A percentile compares a stretch with the other conserved stretches of the same genome.
These are phyloP conservation scores for Pluvianellus socialis DNA, from an alignment of 2,113 vertebrate species.

Conservation along the genomic window DNA sequence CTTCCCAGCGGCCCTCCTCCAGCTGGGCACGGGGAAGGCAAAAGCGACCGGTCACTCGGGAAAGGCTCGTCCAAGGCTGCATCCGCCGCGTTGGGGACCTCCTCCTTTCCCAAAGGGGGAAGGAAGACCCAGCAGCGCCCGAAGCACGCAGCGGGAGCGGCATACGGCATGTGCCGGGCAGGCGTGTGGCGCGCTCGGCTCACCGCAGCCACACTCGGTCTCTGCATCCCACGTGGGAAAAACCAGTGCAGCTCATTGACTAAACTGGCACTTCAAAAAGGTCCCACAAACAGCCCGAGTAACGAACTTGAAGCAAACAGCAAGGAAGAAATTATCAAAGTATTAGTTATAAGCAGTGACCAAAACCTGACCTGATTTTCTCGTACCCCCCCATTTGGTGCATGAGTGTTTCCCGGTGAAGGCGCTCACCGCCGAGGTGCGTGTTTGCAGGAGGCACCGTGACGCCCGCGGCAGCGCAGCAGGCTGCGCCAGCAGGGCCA, in stretches of 20 bases:
- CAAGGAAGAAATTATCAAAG: neutral
- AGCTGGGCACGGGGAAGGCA: neutral
- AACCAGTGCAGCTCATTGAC: no score
- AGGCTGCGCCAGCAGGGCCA: neutral
- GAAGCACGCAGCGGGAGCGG: neutral
- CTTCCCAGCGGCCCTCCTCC: neutral
- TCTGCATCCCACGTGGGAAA: neutral
- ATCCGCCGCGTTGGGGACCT: neutral
- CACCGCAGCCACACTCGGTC: neutral
- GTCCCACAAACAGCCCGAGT: rapidly evolving
- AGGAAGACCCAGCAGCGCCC: neutral
- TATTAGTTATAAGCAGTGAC: neutral
- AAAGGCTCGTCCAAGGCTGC: neutral
- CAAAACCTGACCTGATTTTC: neutral
- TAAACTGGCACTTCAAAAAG: neutral
- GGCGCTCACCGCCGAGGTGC: neutral
- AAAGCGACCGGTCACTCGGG: neutral
- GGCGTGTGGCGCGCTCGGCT: neutral
- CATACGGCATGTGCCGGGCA: no score
- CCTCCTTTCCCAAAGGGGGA: rapidly evolving
- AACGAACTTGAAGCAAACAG: neutral
- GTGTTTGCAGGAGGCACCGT: no score
- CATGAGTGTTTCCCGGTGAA: neutral
- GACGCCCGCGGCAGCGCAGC: neutral
- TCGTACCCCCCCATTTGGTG: neutral